Conservation (phyloP, 2,797 vertebrate genomes). For the Mormyrops attenuatus region DNA sequence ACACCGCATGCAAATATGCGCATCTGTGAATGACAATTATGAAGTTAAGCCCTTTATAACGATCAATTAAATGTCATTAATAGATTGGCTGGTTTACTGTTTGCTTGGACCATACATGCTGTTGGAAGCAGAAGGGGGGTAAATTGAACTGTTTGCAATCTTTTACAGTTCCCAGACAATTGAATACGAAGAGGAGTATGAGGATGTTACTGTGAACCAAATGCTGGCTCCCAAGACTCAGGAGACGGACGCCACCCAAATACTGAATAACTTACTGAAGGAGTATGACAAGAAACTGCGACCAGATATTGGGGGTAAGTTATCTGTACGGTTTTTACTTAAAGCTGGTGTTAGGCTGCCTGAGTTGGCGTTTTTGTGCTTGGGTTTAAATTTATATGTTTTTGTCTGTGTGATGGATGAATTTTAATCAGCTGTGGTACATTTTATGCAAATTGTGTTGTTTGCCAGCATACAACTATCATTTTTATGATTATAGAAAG, state of each 20-base stretch:
- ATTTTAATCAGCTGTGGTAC: background rate
- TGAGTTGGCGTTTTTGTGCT: background rate
- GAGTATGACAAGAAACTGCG: constrained; percentile 91
- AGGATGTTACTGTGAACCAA: constrained; percentile 79
- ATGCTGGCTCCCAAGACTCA: constrained; percentile 83
- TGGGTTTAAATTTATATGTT: background rate
- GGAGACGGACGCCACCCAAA: constrained; percentile 80
- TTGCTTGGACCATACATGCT: background rate
- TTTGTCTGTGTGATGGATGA: background rate
- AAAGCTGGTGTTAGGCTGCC: background rate
- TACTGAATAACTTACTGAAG: constrained; percentile 84
- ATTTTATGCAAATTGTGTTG: background rate
- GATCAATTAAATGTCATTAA: background rate
- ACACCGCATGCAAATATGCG: background rate
- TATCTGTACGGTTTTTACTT: background rate
- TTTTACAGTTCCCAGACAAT: constrained; percentile 64
- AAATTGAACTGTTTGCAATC: constrained; percentile 21
- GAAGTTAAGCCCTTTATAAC: background rate
- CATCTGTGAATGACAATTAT: background rate
- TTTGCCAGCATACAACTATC: background rate
- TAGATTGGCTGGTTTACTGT: background rate
- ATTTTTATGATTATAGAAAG: background rate
- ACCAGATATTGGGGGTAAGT: constrained; percentile 90
- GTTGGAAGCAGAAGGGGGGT: background rate
- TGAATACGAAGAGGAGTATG: constrained; percentile 81